Evolutionary conservation across 2,113 vertebrate genomes (phyloP).

Genomic region (Smithornis capensis): DNA sequence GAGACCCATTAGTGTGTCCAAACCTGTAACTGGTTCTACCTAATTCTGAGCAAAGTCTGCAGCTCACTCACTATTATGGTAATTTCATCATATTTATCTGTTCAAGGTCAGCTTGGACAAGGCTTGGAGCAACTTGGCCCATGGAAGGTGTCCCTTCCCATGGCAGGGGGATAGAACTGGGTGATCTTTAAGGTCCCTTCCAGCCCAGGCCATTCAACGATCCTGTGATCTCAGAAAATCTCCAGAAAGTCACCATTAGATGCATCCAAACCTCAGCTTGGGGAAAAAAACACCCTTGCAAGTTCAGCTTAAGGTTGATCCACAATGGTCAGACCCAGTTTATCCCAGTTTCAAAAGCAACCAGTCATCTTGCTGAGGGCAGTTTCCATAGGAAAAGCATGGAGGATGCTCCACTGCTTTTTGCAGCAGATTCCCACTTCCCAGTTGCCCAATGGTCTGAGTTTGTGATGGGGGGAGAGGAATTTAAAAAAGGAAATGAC

Average conservation of each 20-base stretch:
- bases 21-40: neutral
- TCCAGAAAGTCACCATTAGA: neutral
- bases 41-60: neutral
- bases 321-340: neutral
- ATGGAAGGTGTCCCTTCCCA: neutral
- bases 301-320: neutral
- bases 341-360: neutral
- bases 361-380: neutral
- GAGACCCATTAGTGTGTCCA: neutral
- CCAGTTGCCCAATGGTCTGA: neutral
- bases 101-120: neutral
- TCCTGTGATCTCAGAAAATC: neutral
- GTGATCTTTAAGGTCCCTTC: neutral
- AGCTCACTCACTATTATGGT: neutral
- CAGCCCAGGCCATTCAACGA: neutral
- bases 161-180: neutral
- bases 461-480: neutral
- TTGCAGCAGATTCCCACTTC: neutral
- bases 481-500: neutral
- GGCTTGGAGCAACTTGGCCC: neutral
- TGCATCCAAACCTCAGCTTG: neutral
- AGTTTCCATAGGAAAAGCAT: neutral
- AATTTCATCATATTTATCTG: neutral
- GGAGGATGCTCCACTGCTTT: neutral
- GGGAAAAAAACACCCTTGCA: neutral